phyloP scores from a whole-genome alignment of 2,888 invertebrate species.

The Macropis europaea region DNA sequence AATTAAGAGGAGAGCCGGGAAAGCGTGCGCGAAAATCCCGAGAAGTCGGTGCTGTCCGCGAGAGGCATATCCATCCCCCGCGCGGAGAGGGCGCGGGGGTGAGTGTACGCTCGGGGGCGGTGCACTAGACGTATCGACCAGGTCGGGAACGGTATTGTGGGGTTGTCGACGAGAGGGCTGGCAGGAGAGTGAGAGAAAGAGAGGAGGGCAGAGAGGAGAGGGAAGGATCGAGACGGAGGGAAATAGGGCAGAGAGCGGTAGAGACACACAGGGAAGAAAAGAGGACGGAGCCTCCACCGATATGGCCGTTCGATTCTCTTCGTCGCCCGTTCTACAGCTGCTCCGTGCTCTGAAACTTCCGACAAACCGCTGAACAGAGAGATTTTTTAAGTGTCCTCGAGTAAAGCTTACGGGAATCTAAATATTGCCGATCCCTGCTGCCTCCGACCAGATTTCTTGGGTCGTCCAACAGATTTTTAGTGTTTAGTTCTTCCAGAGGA shows the following conservation, averaged over 20 bases:
- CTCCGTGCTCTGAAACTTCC: too few relatives aligned
- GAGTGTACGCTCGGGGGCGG: constrained; percentile 37
- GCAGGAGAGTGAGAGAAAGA: not conserved
- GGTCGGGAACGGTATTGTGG: constrained; percentile 62
- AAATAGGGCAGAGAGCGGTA: constrained; percentile 31
- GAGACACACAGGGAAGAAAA: constrained; percentile 13
- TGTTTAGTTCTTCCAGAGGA: too few relatives aligned
- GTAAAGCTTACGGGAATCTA: too few relatives aligned
- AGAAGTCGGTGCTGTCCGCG: not conserved
- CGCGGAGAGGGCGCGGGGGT: constrained; percentile 1
- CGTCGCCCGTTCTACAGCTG: too few relatives aligned
- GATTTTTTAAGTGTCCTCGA: too few relatives aligned
- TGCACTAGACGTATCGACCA: constrained; percentile 77
- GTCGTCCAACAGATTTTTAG: too few relatives aligned
- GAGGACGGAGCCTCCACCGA: not conserved
- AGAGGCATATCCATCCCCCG: too few relatives aligned
- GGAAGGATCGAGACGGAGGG: constrained; percentile 5
- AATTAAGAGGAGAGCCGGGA: too few relatives aligned
- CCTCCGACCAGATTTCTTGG: too few relatives aligned
- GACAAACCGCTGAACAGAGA: too few relatives aligned
- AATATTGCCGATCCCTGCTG: too few relatives aligned
- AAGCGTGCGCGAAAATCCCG: constrained; percentile 5
- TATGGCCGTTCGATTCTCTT: constrained; percentile 10
- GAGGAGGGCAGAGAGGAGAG: not conserved
- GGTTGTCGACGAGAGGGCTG: constrained; percentile 45